Base-by-base conservation (phyloP, 2,113 vertebrate species). In the Psilopsiagon aymara region DNA sequence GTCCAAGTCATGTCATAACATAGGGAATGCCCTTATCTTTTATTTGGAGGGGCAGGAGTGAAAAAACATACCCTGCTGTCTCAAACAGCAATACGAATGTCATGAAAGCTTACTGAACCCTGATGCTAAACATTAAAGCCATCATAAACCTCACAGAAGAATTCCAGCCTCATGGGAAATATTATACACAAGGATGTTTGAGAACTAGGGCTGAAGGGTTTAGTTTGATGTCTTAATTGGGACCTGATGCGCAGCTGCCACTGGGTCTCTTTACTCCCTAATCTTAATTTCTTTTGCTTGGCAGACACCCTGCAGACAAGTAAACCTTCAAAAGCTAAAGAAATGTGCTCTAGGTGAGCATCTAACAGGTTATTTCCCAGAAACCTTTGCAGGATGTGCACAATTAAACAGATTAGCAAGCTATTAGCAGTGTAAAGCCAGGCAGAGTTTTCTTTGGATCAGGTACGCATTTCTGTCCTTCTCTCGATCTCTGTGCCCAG, bases 211-310 rank as follows among this genome's bases (percentile, higher is more conserved):
- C 66, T 92, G 90, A 97, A 95, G 93, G 88, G 78, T 95, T 92
- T 90, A 93, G 89, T 96, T 97, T 95, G 93, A 96, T 96, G 88
- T 97, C 95, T 97, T 97, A 97, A 97, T 96, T 97, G 88, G 77
- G 95, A 95, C 86, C 96, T 93, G 90, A 96, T 95, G 95, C 97
- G 95, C 95, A 97, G 92, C 93, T 97, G 95, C 92, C 95, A 97
- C 82, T 95, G 95, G 60, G 37, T 94, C 97, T 83, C 90, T 95
- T 91, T 88, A 51, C 94, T 95, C 86, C 81, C 84, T 96, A 82
- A 87, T 95, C 89, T 92, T 95, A n/a, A 86, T 96, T 97, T 97
- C 95, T 97, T 95, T 95, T 95, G 90, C 94, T 97, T 97, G 95
- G 95, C 94, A 95, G 90, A 85, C 43, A 71, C 73, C 78, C 75